Evolutionary conservation across 1,140 invertebrate species (phyloP), one percentile per base, ranked within the genome.

Genomic region (Stratiolaelaps scimitus): DNA sequence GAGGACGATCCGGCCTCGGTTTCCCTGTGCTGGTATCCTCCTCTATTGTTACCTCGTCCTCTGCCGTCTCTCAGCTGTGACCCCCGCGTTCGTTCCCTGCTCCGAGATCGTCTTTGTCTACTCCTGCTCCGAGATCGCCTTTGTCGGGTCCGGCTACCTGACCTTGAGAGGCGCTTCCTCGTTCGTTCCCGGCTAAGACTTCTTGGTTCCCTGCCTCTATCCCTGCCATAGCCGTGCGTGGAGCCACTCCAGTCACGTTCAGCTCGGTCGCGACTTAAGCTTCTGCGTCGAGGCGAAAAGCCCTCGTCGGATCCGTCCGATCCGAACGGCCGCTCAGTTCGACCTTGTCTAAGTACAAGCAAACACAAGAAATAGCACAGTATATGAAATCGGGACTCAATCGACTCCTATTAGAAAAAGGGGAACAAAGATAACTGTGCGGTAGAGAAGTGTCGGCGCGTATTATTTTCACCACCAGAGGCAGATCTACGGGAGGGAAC

Each of bases 391-490:
- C n/a, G n/a, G n/a, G n/a, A n/a, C n/a, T n/a, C n/a, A n/a, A n/a
- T n/a, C n/a, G n/a, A n/a, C n/a, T n/a, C n/a, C n/a, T n/a, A n/a
- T n/a, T n/a, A n/a, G n/a, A n/a, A n/a, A n/a, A n/a, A n/a, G n/a
- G n/a, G n/a, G n/a, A n/a, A n/a, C n/a, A n/a, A n/a, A n/a, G n/a
- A n/a, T n/a, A n/a, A n/a, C n/a, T n/a, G n/a, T n/a, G n/a, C n/a
- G n/a, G n/a, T n/a, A n/a, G n/a, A n/a, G n/a, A n/a, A n/a, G n/a
- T 28, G 47, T 48, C 47, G 20, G 19, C 28, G 47, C 20, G 4
- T 48, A 7, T 48, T 28, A 48, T 28, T 48, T 48, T 48, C 47
- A 15, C 47, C 28, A 23, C 47, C 47, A 15, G 47, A 48, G 47
- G 20, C 15, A 15, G 20, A 48, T 6, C 47, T 19, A 48, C 28